Evolutionary conservation across 2,113 vertebrate genomes (phyloP), one percentile per base, ranked within the genome.

Genomic region (Amphilophus citrinellus): DNA sequence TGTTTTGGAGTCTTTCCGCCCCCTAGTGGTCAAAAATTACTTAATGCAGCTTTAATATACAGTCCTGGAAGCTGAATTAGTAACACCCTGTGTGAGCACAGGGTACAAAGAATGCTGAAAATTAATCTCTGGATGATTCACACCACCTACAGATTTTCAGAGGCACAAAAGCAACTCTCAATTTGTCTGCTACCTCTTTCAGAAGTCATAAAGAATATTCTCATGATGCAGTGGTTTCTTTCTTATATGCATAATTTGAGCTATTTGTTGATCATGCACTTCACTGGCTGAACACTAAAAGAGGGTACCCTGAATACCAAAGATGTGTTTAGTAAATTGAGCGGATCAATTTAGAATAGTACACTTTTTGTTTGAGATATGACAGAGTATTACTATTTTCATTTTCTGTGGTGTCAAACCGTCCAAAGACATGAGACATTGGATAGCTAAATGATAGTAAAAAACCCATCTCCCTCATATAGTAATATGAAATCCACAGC

Each of bases 121-220:
- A 91, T 85, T 14, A 81, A 89, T 89, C 71, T 82, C 84, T 85
- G 85, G 87, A 87, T 80, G 85, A 92, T 89, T 90, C 65, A 87
- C 78, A 90, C 89, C 92, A 92, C 89, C 85, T 84, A 84, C 79
- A 87, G 91, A 91, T 90, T 86, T 82, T 91, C 91, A 93, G 93
- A 93, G 92, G 93, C 93, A 92, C 89, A 91, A 90, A 94, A 87
- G 94, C 92, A 93, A 92, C 91, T 93, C 94, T 95, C 94, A 92
- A 93, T 94, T 94, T 93, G 91, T 92, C 93, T 92, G 93, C 88
- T 94, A 92, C 92, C 85, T 93, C 91, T 90, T 87, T 89, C 81
- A 85, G 86, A 90, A 89, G 80, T 86, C 79, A 83, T 83, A 88
- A 85, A 58, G 50, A 91, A 81, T 77, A 88, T 76, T 84, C 58